A percentile compares a stretch with the other conserved stretches of the same genome.
Evolutionary conservation across 2,797 vertebrate species (phyloP).

Genomic region (Poeciliopsis turneri): DNA sequence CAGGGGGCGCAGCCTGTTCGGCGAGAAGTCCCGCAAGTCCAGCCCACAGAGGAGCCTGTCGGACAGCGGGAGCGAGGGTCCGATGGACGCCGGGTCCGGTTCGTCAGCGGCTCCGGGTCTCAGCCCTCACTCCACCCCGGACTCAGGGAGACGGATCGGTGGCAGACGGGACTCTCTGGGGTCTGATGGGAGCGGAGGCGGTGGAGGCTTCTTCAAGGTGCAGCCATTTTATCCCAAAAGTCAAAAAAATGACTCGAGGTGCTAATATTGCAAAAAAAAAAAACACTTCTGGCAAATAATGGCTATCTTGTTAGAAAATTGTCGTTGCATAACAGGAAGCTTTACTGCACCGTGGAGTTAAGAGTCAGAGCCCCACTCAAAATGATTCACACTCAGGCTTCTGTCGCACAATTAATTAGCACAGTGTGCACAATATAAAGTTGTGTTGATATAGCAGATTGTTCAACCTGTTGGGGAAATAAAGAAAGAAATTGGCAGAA

Average conservation of each 20-base stretch:
- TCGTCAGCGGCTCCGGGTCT: constrained; percentile 50
- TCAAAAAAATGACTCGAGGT: no score
- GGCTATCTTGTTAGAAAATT: neutral
- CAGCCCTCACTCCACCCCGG: constrained; percentile 71
- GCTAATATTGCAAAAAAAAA: no score
- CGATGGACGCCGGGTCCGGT: constrained; percentile 49
- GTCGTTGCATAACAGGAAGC: neutral
- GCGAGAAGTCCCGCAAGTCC: constrained; percentile 77
- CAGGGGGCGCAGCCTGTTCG: constrained; percentile 79
- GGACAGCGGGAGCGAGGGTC: constrained; percentile 78
- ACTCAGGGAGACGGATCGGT: constrained; percentile 71
- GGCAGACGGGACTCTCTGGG: constrained; percentile 72
- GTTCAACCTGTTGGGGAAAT: no score
- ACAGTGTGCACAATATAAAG: no score
- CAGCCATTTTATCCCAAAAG: neutral
- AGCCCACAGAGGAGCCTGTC: constrained; percentile 83
- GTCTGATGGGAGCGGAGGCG: constrained; percentile 77
- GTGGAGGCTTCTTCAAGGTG: constrained; percentile 82
- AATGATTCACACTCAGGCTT: no score
- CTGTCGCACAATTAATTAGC: no score
- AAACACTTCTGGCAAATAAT: no score
- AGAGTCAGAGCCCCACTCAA: no score
- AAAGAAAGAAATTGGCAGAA: no score
- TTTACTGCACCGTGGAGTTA: neutral
- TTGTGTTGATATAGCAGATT: no score